phyloP scores from a whole-genome alignment of 2,797 vertebrate genomes.

The Galago senegalensis region DNA sequence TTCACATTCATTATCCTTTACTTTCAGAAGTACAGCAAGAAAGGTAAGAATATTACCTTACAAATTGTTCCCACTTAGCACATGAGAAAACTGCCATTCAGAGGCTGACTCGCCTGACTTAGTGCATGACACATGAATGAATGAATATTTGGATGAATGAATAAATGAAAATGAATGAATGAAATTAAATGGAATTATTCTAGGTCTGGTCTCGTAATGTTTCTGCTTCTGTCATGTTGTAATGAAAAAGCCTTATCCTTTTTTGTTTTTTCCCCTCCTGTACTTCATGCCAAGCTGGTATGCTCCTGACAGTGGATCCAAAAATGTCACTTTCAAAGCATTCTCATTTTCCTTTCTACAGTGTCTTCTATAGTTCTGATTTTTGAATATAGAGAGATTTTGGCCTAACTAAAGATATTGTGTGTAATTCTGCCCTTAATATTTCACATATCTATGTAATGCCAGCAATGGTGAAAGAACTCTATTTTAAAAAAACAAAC shows the following conservation, averaged over 20 bases:
- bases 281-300: background rate
- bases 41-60: background rate
- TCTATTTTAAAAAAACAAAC: background rate
- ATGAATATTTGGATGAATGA: background rate
- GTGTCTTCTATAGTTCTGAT: background rate
- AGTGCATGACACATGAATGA: background rate
- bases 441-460: background rate
- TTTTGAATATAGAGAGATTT: constrained; percentile 25
- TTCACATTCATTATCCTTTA: background rate
- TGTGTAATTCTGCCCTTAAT: background rate
- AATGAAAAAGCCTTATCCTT: background rate
- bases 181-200: constrained; percentile 39
- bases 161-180: constrained; percentile 10
- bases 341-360: constrained; percentile 37
- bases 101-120: background rate
- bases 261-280: background rate
- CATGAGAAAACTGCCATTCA: background rate
- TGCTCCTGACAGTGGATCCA: background rate
- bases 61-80: background rate
- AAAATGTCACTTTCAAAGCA: constrained; percentile 55
- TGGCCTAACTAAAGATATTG: background rate
- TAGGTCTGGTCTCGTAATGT: background rate
- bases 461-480: background rate
- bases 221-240: constrained; percentile 10
- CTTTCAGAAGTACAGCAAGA: background rate